A percentile compares a stretch with the other conserved stretches of the same genome.
These are phyloP conservation scores for Papilio xuthus DNA, from an alignment of 1,140 invertebrate species.

Conservation along the genomic window DNA sequence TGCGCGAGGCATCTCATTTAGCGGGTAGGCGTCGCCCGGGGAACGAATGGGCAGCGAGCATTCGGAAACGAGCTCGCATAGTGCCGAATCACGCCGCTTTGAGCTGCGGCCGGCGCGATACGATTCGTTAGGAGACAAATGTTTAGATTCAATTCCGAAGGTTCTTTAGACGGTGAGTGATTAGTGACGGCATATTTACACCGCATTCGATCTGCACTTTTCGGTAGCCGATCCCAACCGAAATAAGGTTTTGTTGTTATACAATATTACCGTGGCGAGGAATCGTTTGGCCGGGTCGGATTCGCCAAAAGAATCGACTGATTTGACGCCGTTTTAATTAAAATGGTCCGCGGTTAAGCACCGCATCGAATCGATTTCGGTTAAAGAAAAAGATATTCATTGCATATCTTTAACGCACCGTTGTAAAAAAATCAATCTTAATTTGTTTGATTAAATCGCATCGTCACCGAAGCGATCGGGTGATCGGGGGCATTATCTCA, in stretches of 20 bases:
- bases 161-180: constrained; percentile 64
- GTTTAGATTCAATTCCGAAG: constrained; percentile 78
- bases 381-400: constrained; percentile 34
- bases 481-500: constrained; percentile 62
- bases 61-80: constrained; percentile 73
- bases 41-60: constrained; percentile 80
- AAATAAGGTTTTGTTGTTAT: constrained; percentile 69
- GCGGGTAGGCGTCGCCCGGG: constrained; percentile 77
- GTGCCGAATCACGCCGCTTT: constrained; percentile 79
- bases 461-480: constrained; percentile 54
- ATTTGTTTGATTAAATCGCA: constrained; percentile 47
- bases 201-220: constrained; percentile 59
- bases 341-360: constrained; percentile 40
- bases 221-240: constrained; percentile 60
- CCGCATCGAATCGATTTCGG: constrained; percentile 44
- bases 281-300: constrained; percentile 33
- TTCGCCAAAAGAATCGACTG: constrained; percentile 44
- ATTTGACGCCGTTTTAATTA: constrained; percentile 45
- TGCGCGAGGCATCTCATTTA: constrained; percentile 78
- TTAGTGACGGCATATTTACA: constrained; percentile 74
- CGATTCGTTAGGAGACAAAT: constrained; percentile 81
- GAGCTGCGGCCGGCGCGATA: constrained; percentile 71
- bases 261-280: constrained; percentile 39
- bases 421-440: constrained; percentile 56
- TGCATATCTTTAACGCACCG: constrained; percentile 38